Evolutionary conservation across 2,888 invertebrate species (phyloP), one percentile per base, ranked within the genome.

Genomic region (Cerastis rubricosa): DNA sequence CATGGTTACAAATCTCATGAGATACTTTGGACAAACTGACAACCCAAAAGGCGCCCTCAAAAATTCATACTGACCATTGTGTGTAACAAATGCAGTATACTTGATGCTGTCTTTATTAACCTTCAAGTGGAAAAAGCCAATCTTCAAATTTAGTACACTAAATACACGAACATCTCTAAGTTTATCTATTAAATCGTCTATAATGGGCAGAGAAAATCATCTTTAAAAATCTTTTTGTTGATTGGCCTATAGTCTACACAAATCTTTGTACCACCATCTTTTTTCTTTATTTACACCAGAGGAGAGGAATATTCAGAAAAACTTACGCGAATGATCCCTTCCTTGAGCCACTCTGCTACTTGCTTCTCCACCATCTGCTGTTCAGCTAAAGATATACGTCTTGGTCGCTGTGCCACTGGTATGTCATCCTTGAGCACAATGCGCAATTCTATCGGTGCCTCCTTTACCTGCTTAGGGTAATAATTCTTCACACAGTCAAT

Each of bases 261-360:
- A 54, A 54, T 54, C 54, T 25, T 54, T 12, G 25, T 54, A 25
- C n/a, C 25, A 25, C n/a, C 54, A 54, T 54, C 66, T 59, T 70
- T 71, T 29, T 71, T 75, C 54, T 66, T 70, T 1, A 71, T 57
- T 2, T 71, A 45, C 2, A 76, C 70, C 45, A 70, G 59, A 35
- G 70, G 70, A 45, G 25, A 25, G 19, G 66, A n/a, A 66, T 71
- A 75, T 17, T 71, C 70, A 29, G 75, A 71, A 51, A 47, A 66
- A 71, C 75, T 70, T 40, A 75, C 70, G 3, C 57, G 35, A 19
- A 71, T 66, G 22, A 71, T 69, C 0, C 43, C 47, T 4, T 75
- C 45, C 2, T 63, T 19, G 9, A 74, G 59, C 69, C 69, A 75
- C 63, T 29, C 49, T 49, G 49, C 49, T 49, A 49, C 49, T 54